A percentile compares a stretch with the other conserved stretches of the same genome.
These are phyloP conservation scores for Drosophila repleta DNA, from an alignment of 1,140 invertebrate species.

Conservation along the genomic window DNA sequence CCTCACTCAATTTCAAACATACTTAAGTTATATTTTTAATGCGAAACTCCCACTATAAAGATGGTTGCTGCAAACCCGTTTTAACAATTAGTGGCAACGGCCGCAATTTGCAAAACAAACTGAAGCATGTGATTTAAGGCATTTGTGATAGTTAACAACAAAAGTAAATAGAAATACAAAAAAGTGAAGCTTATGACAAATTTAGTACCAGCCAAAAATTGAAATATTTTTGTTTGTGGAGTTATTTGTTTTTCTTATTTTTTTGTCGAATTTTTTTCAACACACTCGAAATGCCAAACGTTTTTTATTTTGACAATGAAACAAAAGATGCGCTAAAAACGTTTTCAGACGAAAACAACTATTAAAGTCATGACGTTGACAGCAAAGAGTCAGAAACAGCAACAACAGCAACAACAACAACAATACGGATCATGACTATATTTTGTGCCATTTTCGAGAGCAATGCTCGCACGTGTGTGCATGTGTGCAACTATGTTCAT, in stretches of 20 bases:
- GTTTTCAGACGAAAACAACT: slow-evolving; percentile 20
- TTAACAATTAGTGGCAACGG: slow-evolving; percentile 57
- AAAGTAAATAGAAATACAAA: neutral
- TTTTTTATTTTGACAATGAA: slow-evolving; percentile 32
- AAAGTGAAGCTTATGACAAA: neutral
- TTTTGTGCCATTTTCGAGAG: slow-evolving; percentile 73
- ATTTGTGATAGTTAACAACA: neutral
- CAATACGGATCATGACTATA: slow-evolving; percentile 52
- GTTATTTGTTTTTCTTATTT: slow-evolving; percentile 8
- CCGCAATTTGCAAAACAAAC: slow-evolving; percentile 42
- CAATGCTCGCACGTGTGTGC: slow-evolving; percentile 51
- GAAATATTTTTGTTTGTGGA: neutral
- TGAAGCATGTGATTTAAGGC: slow-evolving; percentile 10
- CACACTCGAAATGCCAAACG: slow-evolving; percentile 47
- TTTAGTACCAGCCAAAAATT: slow-evolving; percentile 1
- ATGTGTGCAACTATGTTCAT: slow-evolving; percentile 6
- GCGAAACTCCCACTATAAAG: slow-evolving; percentile 20
- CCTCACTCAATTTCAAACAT: neutral
- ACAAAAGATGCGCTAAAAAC: slow-evolving; percentile 15
- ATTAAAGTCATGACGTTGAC: slow-evolving; percentile 55
- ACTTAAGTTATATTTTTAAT: slow-evolving; percentile 7
- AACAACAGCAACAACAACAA: slow-evolving; percentile 23
- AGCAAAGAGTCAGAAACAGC: slow-evolving; percentile 34
- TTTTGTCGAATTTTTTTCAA: slow-evolving; percentile 30
- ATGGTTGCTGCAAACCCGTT: slow-evolving; percentile 59